Base-by-base conservation (phyloP, 2,888 invertebrate genomes). In the Drosophila paramelanica region DNA sequence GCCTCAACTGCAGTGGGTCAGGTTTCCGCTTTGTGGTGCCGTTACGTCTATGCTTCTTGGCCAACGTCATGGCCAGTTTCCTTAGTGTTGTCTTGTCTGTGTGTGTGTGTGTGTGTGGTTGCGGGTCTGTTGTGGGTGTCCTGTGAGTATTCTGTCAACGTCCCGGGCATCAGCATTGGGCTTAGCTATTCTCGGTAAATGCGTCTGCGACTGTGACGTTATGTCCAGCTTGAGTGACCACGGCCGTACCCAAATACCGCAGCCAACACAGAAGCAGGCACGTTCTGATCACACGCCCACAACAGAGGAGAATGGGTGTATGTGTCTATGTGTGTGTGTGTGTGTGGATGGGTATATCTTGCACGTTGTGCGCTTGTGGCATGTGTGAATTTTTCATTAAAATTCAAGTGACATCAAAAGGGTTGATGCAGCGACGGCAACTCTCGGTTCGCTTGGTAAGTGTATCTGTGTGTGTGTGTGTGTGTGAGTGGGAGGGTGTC, bases 371-470 rank as follows among this genome's bases (percentile, higher is more conserved):
- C 90, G 86, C 88, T 80, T 89, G 85, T 89, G 88, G 88, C 74
- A 87, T 89, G 78, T 89, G 87, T 81, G 87, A 87, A 83, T 79
- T 89, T 89, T 89, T 89, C 90, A 89, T 90, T 89, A 89, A 89
- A 89, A 89, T 89, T 81, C 90, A 83, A 89, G 88, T 75, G 82
- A 89, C 90, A 90, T 90, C 90, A 90, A 90, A 90, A 86, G 80
- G 90, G 90, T 83, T 84, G 81, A 80, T 79, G 75, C 74, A 45
- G 33, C 23, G 41, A 47, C 49, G 43, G 51, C 43, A 61, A 50
- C 58, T 57, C 66, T 81, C 51, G 42, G 47, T 43, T 50, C 61
- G 49, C 51, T 31, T 50, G 42, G 65, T 53, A 66, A 56, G 56
- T 49, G 41, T 53, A 36, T 59, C 38, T 58, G 49, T 58, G 27